A percentile compares a stretch with the other conserved stretches of the same genome.
Conservation (phyloP, 2,113 vertebrate species). For the Leptobrachium leishanense region DNA sequence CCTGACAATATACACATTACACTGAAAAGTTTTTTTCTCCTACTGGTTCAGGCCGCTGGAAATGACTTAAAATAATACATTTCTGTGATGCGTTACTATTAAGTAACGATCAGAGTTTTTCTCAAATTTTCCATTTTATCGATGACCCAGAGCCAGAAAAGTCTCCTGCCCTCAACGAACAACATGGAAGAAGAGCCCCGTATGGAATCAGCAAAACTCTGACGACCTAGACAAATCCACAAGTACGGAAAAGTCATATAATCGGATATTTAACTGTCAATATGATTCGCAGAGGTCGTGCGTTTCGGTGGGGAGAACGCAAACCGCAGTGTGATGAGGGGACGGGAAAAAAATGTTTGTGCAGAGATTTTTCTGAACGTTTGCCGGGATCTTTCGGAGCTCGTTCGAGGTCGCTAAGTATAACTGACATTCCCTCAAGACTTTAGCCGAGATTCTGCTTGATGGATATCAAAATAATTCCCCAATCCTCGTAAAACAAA, state of each 20-base stretch:
- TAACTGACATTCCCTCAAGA: background rate
- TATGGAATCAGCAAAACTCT: too few species aligned
- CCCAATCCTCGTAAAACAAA: background rate
- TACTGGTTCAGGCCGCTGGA: too few species aligned
- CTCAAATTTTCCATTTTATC: too few species aligned
- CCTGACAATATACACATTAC: too few species aligned
- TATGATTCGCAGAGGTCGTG: background rate
- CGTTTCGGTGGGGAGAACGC: background rate
- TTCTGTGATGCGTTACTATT: too few species aligned
- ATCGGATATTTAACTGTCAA: background rate
- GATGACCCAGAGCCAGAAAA: too few species aligned
- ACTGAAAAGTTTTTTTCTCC: too few species aligned
- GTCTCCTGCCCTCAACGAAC: too few species aligned
- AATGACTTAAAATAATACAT: too few species aligned
- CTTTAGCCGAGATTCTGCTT: background rate
- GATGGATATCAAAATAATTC: slow-evolving; percentile 3
- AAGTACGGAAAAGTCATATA: background rate
- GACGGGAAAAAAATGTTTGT: background rate
- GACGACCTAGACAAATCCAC: background rate
- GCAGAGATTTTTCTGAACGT: background rate
- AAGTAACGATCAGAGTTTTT: too few species aligned
- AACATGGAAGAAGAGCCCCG: too few species aligned
- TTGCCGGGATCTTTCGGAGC: background rate
- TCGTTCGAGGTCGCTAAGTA: background rate
- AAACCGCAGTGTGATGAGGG: background rate